Percentiles rank a stretch among this genome's conserved stretches.
Evolutionary conservation across 2,888 invertebrate species (phyloP).

Genomic region (Elegia similella): DNA sequence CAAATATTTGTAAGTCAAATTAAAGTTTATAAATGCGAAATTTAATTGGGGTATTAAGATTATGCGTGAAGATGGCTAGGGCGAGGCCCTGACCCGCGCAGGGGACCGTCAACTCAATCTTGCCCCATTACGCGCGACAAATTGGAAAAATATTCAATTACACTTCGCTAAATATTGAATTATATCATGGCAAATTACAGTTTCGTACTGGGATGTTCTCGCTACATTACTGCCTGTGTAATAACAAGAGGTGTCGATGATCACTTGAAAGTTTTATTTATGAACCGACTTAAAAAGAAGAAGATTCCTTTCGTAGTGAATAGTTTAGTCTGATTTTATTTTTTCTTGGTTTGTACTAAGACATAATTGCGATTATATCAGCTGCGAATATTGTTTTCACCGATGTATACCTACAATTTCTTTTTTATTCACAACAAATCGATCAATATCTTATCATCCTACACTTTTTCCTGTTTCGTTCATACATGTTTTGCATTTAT

Average conservation of each 20-base stretch:
- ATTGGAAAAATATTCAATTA: slow-evolving; percentile 83
- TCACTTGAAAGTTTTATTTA: background rate
- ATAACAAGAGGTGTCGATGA: background rate
- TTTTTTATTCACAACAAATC: too few relatives aligned
- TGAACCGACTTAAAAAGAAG: too few relatives aligned
- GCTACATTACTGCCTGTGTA: slow-evolving; percentile 33
- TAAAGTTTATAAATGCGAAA: slow-evolving; percentile 28
- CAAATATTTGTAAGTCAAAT: slow-evolving; percentile 21
- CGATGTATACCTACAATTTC: too few relatives aligned
- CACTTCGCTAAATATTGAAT: slow-evolving; percentile 79
- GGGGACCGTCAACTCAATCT: slow-evolving; percentile 80
- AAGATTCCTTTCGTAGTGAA: too few relatives aligned
- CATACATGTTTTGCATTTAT: slow-evolving; percentile 10
- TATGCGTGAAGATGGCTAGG: slow-evolving; percentile 42
- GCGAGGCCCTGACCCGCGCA: slow-evolving; percentile 36
- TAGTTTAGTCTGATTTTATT: too few relatives aligned
- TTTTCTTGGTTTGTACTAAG: too few relatives aligned
- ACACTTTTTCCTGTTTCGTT: background rate
- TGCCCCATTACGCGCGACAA: slow-evolving; percentile 81
- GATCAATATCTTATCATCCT: background rate
- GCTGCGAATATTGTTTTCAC: too few relatives aligned
- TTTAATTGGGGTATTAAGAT: slow-evolving; percentile 45
- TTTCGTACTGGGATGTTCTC: slow-evolving; percentile 57
- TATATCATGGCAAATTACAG: slow-evolving; percentile 79
- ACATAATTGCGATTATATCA: too few relatives aligned